A percentile compares a stretch with the other conserved stretches of the same genome.
phyloP scores from a whole-genome alignment of 2,113 vertebrate species.

The Malurus alboscapulatus region DNA sequence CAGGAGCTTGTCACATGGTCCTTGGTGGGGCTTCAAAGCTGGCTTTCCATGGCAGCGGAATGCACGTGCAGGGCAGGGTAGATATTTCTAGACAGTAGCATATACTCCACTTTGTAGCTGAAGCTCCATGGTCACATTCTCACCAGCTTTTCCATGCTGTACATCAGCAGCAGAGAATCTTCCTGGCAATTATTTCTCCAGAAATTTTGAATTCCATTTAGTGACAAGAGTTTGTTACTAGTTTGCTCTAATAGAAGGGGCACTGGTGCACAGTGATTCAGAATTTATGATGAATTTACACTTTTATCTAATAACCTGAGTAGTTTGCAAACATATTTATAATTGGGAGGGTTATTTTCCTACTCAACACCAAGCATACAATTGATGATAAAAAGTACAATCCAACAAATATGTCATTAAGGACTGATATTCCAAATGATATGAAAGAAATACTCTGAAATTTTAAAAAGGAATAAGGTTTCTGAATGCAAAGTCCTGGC shows the following conservation, averaged over 20 bases:
- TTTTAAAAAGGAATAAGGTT: neutral
- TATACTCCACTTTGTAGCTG: neutral
- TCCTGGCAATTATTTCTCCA: neutral
- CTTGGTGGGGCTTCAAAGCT: neutral
- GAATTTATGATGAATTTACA: neutral
- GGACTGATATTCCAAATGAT: neutral
- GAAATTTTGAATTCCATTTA: neutral
- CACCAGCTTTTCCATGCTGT: neutral
- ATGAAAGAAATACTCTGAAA: neutral
- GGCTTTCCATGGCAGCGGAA: neutral
- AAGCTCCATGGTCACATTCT: neutral
- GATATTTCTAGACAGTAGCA: neutral
- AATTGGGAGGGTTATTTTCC: neutral
- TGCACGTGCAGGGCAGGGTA: rapidly evolving
- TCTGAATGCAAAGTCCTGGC: neutral
- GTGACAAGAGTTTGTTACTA: neutral
- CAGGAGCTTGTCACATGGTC: neutral
- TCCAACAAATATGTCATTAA: neutral
- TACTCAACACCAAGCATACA: rapidly evolving
- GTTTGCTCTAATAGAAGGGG: neutral
- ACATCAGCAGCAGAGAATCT: neutral
- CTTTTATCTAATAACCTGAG: neutral
- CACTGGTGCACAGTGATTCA: neutral
- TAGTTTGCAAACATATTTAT: neutral
- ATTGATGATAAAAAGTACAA: neutral